Percentiles rank a stretch among this genome's conserved stretches.
Conservation (phyloP, 2,888 invertebrate species). For the Stenurella melanura region DNA sequence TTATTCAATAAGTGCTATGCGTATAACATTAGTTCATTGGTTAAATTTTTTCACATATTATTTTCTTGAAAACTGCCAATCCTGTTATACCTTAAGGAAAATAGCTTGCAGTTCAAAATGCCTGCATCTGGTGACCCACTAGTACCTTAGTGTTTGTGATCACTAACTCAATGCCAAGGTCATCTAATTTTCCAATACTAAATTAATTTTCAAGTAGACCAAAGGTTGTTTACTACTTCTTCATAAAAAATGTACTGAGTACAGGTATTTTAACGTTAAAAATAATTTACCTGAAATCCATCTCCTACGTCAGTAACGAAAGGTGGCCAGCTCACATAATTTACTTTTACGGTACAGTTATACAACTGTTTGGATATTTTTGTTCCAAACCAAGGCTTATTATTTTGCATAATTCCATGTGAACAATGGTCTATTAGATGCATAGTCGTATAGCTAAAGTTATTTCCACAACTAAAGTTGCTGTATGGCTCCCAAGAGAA, state of each 20-base stretch:
- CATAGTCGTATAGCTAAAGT: conserved; percentile 44
- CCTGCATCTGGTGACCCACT: too few species aligned
- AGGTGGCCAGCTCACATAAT: conserved; percentile 67
- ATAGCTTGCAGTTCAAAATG: too few species aligned
- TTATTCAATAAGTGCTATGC: too few species aligned
- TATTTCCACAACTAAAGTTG: conserved; percentile 59
- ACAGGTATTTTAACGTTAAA: background rate
- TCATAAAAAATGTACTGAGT: background rate
- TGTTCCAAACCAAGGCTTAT: conserved; percentile 50
- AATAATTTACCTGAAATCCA: conserved; percentile 13
- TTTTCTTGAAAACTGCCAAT: too few species aligned
- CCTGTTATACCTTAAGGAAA: too few species aligned
- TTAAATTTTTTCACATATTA: too few species aligned
- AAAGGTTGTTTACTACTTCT: background rate
- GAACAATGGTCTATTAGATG: conserved; percentile 58
- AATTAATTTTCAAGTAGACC: too few species aligned
- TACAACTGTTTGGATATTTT: conserved; percentile 65
- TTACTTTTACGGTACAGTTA: conserved; percentile 64
- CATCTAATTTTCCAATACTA: too few species aligned
- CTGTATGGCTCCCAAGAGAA: conserved; percentile 64
- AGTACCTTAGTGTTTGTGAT: too few species aligned
- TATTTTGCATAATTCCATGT: conserved; percentile 45
- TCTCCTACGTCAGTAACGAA: conserved; percentile 59
- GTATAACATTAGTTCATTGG: too few species aligned
- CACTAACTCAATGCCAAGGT: too few species aligned